phyloP scores from a whole-genome alignment of 1,140 invertebrate species.

The Pomacea maculata region DNA sequence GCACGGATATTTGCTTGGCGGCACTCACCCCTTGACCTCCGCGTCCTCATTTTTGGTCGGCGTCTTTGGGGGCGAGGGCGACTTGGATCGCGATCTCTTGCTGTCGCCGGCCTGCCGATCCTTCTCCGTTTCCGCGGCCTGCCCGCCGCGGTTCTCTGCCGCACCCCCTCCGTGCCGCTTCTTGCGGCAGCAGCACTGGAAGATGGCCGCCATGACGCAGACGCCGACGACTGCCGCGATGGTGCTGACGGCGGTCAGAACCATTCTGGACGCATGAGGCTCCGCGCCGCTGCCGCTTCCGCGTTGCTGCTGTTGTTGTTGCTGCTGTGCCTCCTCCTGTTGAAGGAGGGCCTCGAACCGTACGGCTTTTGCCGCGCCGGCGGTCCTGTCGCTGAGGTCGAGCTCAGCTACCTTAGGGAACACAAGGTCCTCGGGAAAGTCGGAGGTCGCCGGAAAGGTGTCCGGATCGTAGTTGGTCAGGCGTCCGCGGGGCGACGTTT shows the following conservation, averaged over 20 bases:
- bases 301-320: background rate
- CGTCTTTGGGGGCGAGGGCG: background rate
- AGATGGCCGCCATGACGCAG: conserved; percentile 45
- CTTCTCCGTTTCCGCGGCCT: conserved; percentile 15
- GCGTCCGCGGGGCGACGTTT: too few relatives aligned
- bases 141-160: conserved; percentile 7
- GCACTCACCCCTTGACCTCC: background rate
- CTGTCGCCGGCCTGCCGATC: background rate
- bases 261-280: conserved; percentile 12
- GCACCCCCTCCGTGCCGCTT: conserved; percentile 19
- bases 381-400: too few relatives aligned
- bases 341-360: background rate
- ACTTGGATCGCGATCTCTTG: conserved; percentile 10
- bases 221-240: conserved; percentile 39
- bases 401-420: too few relatives aligned
- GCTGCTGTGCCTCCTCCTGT: background rate
- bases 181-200: conserved; percentile 51
- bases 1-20: too few relatives aligned
- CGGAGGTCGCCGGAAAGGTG: too few relatives aligned
- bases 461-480: too few relatives aligned
- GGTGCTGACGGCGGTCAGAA: conserved; percentile 30
- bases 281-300: conserved; percentile 1
- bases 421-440: too few relatives aligned
- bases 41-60: background rate
- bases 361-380: too few relatives aligned